Evolutionary conservation across 2,797 vertebrate species (phyloP), one percentile per base, ranked within the genome.

Genomic region (Halcyon smyrnensis): DNA sequence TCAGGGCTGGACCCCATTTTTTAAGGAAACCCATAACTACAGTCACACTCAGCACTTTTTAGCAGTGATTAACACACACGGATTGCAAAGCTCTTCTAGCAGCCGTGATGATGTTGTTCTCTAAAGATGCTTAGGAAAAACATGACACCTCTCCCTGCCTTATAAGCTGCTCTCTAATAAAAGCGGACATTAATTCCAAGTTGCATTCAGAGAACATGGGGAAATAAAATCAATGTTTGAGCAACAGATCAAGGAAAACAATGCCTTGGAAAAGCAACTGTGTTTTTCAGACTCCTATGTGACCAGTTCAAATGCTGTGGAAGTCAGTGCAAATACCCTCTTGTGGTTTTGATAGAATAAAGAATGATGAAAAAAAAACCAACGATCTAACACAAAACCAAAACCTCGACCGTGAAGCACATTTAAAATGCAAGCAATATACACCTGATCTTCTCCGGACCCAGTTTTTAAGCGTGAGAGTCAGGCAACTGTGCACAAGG

Each of bases 141-240:
- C 39, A 88, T 4, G 41, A 79, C 51, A 67, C 32, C 24, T 21
- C 21, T 86, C 67, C 19, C 30, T 63, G 70, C 46, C 59, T 79
- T 90, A 86, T 87, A 84, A 82, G 28, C 34, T 91, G 51, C 37
- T 21, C 7, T 63, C 63, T 91, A 93, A 81, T 75, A 86, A 95
- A 91, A 95, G 74, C 36, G 79, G 39, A 27, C 59, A 70, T 75
- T 75, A 77, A 93, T 86, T 93, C 39, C 76, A 71, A 91, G 62
- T 69, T 77, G 56, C 62, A 86, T 90, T 88, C 85, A 93, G 83
- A 91, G 68, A 25, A 87, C 43, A 79, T 41, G 3, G 32, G 34
- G 48, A 37, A 97, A 17, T 21, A 94, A 93, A 91, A 94, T 94
- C 80, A 93, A 90, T 79, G 81, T 92, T 64, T 88, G 67, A 80